Conservation (phyloP, 37 sponge, comb jelly and placozoan species). For the Eunapius fragilis region DNA sequence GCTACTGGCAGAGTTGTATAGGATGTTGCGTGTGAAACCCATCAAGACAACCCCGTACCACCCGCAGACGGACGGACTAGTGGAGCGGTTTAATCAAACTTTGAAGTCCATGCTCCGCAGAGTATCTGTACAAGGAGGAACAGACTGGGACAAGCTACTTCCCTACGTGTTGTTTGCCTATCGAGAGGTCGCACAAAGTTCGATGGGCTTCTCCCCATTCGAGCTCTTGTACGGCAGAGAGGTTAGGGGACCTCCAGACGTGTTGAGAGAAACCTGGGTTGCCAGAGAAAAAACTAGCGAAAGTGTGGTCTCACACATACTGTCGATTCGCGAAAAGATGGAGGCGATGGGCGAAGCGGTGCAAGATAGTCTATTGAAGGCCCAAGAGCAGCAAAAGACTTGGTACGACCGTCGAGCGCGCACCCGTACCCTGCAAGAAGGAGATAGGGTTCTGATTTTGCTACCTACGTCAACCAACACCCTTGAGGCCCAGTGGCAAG, state of each 20-base stretch:
- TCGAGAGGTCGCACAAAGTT: conserved; percentile 31
- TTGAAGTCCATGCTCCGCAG: conserved; percentile 28
- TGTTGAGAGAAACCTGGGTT: conserved; percentile 19
- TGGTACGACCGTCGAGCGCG: no score
- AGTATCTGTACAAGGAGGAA: not conserved
- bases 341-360: no score
- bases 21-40: conserved; percentile 4
- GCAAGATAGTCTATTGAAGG: no score
- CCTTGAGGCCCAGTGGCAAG: no score
- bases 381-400: no score
- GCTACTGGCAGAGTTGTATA: conserved; percentile 24
- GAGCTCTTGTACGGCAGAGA: conserved; percentile 18
- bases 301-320: conserved; percentile 4
- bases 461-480: no score
- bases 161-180: conserved; percentile 35
- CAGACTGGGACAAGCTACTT: conserved; percentile 23
- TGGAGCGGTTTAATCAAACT: conserved; percentile 32
- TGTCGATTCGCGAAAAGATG: no score
- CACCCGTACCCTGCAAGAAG: no score
- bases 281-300: conserved; percentile 1
- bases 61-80: conserved; percentile 48
- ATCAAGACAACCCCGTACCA: conserved; percentile 41
- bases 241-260: conserved; percentile 29
- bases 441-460: no score
- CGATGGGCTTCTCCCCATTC: conserved; percentile 42